phyloP scores from a whole-genome alignment of 2,113 vertebrate species.

The Tiliqua scincoides region DNA sequence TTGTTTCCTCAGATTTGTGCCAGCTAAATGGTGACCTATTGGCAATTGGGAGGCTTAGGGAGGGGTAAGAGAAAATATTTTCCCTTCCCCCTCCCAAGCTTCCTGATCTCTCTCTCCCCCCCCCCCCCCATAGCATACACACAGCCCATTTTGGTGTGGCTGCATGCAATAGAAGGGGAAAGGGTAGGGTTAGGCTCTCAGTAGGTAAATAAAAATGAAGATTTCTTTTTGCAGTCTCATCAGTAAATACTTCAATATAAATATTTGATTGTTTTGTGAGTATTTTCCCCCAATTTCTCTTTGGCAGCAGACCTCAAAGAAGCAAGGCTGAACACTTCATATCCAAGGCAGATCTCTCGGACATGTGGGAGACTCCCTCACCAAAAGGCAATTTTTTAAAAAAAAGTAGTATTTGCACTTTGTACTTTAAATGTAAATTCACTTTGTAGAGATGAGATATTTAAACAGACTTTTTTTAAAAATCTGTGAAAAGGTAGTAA shows the following conservation, averaged over 20 bases:
- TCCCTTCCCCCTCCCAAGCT: too few species aligned
- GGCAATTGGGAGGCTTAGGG: too few species aligned
- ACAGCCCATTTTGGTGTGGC: too few species aligned
- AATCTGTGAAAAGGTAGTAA: slow-evolving; percentile 90
- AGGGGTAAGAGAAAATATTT: too few species aligned
- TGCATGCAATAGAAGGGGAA: too few species aligned
- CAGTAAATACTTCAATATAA: background rate
- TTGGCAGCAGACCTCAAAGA: slow-evolving; percentile 86
- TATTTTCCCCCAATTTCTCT: slow-evolving; percentile 21
- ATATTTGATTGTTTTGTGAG: background rate
- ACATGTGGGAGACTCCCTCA: slow-evolving; percentile 78
- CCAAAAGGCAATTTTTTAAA: slow-evolving; percentile 85
- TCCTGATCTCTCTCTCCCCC: too few species aligned
- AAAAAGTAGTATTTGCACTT: slow-evolving; percentile 97
- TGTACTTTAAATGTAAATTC: slow-evolving; percentile 99
- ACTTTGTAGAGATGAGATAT: slow-evolving; percentile 96
- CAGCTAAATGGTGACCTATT: too few species aligned
- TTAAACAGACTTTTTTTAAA: slow-evolving; percentile 88
- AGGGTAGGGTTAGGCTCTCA: background rate
- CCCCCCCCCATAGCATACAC: too few species aligned
- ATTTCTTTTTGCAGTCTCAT: background rate
- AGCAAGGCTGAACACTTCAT: slow-evolving; percentile 84
- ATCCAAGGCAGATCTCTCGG: slow-evolving; percentile 63
- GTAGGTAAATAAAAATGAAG: background rate
- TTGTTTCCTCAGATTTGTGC: too few species aligned